Conservation (phyloP, 2,888 invertebrate species). For the Parnassius mnemosyne region DNA sequence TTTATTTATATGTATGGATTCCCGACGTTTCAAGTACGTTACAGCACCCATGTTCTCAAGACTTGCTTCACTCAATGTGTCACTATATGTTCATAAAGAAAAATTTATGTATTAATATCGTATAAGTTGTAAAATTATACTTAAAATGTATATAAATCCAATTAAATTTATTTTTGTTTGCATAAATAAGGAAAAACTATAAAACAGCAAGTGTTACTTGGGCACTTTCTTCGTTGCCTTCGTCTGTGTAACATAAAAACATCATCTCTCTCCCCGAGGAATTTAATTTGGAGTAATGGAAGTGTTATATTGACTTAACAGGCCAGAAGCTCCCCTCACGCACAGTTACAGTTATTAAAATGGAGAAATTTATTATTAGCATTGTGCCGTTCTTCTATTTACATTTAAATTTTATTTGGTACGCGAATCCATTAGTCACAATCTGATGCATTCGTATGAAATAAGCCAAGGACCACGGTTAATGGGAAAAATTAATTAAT, state of each 20-base stretch:
- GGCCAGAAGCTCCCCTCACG: constrained; percentile 75
- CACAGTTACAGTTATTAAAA: constrained; percentile 79
- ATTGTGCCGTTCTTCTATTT: constrained; percentile 75
- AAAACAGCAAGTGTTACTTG: constrained; percentile 29
- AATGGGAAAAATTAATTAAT: constrained; percentile 49
- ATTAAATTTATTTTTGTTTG: no score
- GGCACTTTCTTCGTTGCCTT: constrained; percentile 60
- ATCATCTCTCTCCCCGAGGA: constrained; percentile 78
- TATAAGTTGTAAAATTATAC: no score
- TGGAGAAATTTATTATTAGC: constrained; percentile 81
- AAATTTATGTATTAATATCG: no score
- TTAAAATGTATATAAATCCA: no score
- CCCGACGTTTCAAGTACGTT: no score
- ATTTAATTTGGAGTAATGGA: constrained; percentile 81
- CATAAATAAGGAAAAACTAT: no score
- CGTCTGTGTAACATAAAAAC: constrained; percentile 74
- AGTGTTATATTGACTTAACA: constrained; percentile 81
- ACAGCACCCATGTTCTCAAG: no score
- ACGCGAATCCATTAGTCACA: constrained; percentile 78
- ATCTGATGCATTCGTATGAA: constrained; percentile 68
- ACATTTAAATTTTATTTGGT: constrained; percentile 80
- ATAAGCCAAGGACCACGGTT: constrained; percentile 36
- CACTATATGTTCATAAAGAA: no score
- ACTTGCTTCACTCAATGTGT: no score
- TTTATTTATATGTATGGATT: no score